Conservation (phyloP, 2,113 vertebrate genomes). For the Brachirus orientalis region DNA sequence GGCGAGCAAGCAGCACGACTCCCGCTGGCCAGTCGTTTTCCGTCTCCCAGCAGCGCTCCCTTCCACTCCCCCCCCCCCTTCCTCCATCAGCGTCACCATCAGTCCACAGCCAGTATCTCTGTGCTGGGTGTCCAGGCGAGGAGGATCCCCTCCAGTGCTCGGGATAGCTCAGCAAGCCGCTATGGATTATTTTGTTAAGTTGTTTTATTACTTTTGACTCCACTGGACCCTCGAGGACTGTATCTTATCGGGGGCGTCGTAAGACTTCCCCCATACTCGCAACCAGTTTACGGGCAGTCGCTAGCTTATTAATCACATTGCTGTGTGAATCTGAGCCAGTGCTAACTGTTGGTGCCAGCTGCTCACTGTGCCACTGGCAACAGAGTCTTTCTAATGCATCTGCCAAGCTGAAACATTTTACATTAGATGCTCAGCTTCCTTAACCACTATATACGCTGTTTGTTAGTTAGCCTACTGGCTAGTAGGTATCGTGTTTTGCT, state of each 20-base stretch:
- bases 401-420: neutral
- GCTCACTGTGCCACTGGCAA: neutral
- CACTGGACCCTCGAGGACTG: neutral
- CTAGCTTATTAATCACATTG: slow-evolving; percentile 49
- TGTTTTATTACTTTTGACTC: slow-evolving; percentile 3
- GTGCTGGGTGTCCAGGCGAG: slow-evolving; percentile 51
- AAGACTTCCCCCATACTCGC: slow-evolving; percentile 49
- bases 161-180: slow-evolving; percentile 33
- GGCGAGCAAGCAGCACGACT: slow-evolving; percentile 4
- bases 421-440: neutral
- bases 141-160: slow-evolving; percentile 28
- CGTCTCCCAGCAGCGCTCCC: slow-evolving; percentile 25
- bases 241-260: slow-evolving; percentile 17
- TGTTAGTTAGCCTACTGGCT: slow-evolving; percentile 60
- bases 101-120: slow-evolving; percentile 37
- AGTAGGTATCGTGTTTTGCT: slow-evolving; percentile 47
- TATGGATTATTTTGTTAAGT: slow-evolving; percentile 48
- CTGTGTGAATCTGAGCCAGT: slow-evolving; percentile 23
- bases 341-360: slow-evolving; percentile 5
- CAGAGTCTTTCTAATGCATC: neutral
- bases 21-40: slow-evolving; percentile 26
- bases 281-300: slow-evolving; percentile 31
- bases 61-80: slow-evolving; percentile 33
- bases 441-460: neutral
- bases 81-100: slow-evolving; percentile 55